Evolutionary conservation across 2,113 vertebrate species (phyloP).

Genomic region (Pluvianellus socialis): DNA sequence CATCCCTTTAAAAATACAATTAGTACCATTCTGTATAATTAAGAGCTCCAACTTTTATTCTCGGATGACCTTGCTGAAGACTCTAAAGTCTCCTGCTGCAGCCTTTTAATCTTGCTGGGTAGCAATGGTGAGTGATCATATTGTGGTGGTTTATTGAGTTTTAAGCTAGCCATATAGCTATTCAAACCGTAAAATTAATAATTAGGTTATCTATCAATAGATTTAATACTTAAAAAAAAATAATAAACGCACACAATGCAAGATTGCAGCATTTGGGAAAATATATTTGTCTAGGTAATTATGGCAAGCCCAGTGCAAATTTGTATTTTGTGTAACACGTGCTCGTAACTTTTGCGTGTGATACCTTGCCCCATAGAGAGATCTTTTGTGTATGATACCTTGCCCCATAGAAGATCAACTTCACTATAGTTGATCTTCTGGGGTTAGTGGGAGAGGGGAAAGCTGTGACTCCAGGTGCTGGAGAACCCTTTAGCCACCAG

Average conservation of each 20-base stretch:
- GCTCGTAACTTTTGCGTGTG: background rate
- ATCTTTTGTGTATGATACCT: background rate
- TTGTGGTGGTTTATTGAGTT: background rate
- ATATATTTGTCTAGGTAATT: background rate
- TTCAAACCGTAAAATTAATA: background rate
- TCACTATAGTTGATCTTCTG: background rate
- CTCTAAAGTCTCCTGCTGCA: background rate
- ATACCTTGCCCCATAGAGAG: background rate
- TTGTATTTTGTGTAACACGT: background rate
- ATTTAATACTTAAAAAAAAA: background rate
- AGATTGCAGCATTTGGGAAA: background rate
- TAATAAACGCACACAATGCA: accelerated
- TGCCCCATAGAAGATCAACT: background rate
- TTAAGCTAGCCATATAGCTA: background rate
- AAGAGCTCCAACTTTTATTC: background rate
- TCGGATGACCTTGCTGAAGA: background rate
- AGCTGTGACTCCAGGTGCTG: background rate
- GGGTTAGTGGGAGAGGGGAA: background rate
- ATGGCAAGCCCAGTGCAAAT: background rate
- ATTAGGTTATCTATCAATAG: background rate
- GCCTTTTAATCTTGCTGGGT: background rate
- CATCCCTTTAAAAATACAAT: background rate
- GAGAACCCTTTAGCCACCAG: background rate
- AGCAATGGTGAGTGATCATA: background rate
- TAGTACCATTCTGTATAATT: background rate